These are phyloP conservation scores for Phataginus tetradactyla DNA, from an alignment of 2,797 vertebrate genomes.

Conservation along the genomic window DNA sequence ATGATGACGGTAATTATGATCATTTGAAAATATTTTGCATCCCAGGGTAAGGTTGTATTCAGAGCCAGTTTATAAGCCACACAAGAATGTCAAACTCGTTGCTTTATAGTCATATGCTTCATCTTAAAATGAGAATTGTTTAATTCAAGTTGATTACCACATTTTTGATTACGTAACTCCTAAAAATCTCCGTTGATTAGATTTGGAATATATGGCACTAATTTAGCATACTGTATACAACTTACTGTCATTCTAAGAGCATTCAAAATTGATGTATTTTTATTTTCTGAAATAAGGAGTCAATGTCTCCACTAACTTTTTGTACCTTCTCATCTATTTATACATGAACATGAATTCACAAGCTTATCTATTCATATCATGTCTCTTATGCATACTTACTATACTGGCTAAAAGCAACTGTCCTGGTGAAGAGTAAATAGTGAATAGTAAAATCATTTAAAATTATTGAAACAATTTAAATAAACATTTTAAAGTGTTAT, in stretches of 20 bases:
- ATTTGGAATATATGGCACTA: not conserved
- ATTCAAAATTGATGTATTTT: not conserved
- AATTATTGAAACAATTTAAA: not conserved
- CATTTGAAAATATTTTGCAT: not conserved
- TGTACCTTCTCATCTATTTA: not conserved
- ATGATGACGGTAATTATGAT: no score
- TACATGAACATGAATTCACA: not conserved
- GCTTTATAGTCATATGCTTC: not conserved
- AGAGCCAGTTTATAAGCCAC: not conserved
- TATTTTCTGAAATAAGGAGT: not conserved
- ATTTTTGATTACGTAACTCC: not conserved
- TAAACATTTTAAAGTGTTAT: not conserved
- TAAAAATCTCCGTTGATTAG: not conserved
- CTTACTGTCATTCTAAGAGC: not conserved
- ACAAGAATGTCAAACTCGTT: not conserved
- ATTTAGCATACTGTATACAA: not conserved
- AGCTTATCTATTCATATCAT: not conserved
- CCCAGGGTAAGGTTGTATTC: not conserved
- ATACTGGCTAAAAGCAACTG: not conserved
- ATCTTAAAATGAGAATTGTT: not conserved
- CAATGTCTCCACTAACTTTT: not conserved
- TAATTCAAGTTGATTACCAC: not conserved
- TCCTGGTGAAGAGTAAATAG: not conserved
- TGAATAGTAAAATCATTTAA: not conserved
- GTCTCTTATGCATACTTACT: not conserved